These are phyloP conservation scores for Andricus grossulariae DNA, from an alignment of 1,140 invertebrate species.

Conservation along the genomic window DNA sequence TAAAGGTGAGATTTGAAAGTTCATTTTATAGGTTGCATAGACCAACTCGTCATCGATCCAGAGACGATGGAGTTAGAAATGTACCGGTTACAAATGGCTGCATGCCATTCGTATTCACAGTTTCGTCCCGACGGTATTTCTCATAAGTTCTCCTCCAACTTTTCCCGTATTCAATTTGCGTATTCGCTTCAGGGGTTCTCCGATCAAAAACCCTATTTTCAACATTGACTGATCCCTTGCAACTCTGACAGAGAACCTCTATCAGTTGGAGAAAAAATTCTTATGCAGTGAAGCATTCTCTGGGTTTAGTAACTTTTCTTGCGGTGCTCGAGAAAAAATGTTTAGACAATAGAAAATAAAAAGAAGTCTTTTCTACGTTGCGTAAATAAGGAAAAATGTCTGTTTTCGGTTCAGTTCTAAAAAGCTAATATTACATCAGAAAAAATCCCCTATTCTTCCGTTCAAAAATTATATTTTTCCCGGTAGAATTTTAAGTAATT, in stretches of 20 bases:
- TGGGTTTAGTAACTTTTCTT: background rate
- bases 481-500: no score
- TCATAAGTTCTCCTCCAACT: slow-evolving; percentile 18
- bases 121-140: slow-evolving; percentile 18
- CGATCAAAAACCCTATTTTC: background rate
- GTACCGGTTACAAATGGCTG: background rate
- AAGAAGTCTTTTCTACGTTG: no score
- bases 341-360: background rate
- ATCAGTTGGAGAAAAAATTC: slow-evolving; percentile 42
- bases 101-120: slow-evolving; percentile 13
- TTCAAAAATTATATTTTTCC: no score
- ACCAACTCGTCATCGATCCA: slow-evolving; percentile 18
- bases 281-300: slow-evolving; percentile 37
- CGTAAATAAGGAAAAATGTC: no score
- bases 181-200: background rate
- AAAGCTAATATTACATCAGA: background rate
- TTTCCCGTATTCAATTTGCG: slow-evolving; percentile 18
- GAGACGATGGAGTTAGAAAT: slow-evolving; percentile 14
- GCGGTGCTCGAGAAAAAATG: background rate
- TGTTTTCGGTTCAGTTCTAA: no score
- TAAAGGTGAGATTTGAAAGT: slow-evolving; percentile 14
- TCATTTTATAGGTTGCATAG: slow-evolving; percentile 4
- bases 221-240: background rate
- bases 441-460: no score
- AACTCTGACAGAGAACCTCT: slow-evolving; percentile 39